Evolutionary conservation across 2,888 invertebrate genomes (phyloP), one percentile per base, ranked within the genome.

Genomic region (Theretra japonica): DNA sequence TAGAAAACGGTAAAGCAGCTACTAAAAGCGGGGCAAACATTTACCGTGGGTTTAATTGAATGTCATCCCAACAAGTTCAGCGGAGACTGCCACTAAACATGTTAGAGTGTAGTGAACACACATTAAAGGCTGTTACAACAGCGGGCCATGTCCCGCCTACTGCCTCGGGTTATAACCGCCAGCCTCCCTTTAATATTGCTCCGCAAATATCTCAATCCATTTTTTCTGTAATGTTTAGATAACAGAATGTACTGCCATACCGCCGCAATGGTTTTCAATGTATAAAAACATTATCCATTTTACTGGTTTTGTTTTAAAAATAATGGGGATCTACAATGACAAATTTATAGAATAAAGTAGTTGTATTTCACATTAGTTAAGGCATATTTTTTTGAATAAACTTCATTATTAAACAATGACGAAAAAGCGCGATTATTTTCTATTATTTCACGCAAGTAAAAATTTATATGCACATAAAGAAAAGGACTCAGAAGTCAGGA

Each of bases 11-110:
- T 53, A 53, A 53, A 53, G n/a, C 53, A n/a, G 53, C 53, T 53
- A 53, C 53, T 53, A 53, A 53, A 53, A 53, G 53, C 53, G 71
- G 76, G 70, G 75, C 73, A 82, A 80, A 79, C 77, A 77, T 81
- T 75, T 74, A 70, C 77, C 65, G 58, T 70, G 72, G 65, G 28
- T n/a, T 48, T 30, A 71, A 50, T 72, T 71, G 62, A 68, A 72
- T 70, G 70, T 74, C 75, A 65, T 60, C 70, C 73, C 73, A 74
- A 76, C 70, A 76, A 75, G 78, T 80, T 75, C 60, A 75, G 53
- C n/a, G 53, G 5, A 53, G 53, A 68, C 75, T 70, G 68, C 72
- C 57, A 33, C 56, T 70, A 71, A 80, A 73, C 74, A 77, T 53
- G 53, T 53, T 75, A 65, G 75, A 73, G 70, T 69, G 69, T 23